phyloP scores from a whole-genome alignment of 1,140 invertebrate species.

The Phenacoccus solenopsis region DNA sequence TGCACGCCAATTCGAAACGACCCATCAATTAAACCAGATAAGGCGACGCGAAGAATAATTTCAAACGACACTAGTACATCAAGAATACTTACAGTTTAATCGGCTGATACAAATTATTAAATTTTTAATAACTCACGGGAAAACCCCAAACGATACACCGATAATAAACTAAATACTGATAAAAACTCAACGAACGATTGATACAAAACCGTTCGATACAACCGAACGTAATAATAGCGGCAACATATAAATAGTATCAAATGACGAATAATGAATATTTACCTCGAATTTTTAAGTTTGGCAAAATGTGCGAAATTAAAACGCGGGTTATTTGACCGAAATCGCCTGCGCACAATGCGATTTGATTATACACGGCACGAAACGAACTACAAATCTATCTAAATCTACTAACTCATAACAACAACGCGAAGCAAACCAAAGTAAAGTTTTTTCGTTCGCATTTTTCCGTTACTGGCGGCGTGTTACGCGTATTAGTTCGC shows the following conservation, averaged over 20 bases:
- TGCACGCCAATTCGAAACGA: background rate
- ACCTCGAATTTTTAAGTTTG: slow-evolving; percentile 2
- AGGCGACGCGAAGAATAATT: background rate
- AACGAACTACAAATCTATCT: slow-evolving; percentile 2
- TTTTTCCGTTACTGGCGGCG: slow-evolving; percentile 7
- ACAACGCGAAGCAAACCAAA: background rate
- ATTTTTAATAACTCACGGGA: background rate
- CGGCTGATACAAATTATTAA: too few relatives aligned
- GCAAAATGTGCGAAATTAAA: slow-evolving; percentile 2
- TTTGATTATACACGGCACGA: background rate
- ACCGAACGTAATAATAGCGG: background rate
- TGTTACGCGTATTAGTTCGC: background rate
- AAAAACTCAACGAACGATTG: background rate
- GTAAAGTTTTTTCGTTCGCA: slow-evolving; percentile 7
- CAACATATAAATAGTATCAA: background rate
- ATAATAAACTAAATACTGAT: background rate
- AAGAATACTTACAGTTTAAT: background rate
- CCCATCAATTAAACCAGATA: background rate
- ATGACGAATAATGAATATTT: background rate
- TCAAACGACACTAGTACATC: background rate
- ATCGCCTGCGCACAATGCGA: background rate
- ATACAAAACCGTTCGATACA: background rate
- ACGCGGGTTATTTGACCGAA: slow-evolving; percentile 1
- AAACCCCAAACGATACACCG: background rate
- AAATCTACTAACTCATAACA: slow-evolving; percentile 4